A percentile compares a stretch with the other conserved stretches of the same genome.
Evolutionary conservation across 2,888 invertebrate genomes (phyloP).

Genomic region (Tridacna gigas): DNA sequence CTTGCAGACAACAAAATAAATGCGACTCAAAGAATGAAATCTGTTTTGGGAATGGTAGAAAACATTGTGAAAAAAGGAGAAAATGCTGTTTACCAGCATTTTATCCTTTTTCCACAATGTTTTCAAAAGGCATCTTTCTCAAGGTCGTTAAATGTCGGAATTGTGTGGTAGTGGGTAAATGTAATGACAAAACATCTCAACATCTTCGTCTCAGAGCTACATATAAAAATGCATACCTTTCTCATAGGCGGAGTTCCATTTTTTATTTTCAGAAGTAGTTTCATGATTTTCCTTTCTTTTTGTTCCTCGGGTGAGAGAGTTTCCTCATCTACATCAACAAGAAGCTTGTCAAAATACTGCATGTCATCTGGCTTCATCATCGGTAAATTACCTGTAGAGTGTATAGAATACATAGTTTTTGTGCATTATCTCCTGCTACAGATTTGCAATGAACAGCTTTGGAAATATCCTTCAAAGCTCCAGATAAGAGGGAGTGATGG

Average conservation of each 20-base stretch:
- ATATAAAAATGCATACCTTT: slow-evolving; percentile 87
- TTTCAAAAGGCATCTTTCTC: neutral
- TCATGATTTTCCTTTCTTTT: slow-evolving; percentile 99
- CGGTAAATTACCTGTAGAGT: slow-evolving; percentile 91
- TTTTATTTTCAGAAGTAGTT: slow-evolving; percentile 98
- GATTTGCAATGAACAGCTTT: too few relatives aligned
- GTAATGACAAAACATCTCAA: too few relatives aligned
- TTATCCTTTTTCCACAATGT: neutral
- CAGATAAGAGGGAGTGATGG: too few relatives aligned
- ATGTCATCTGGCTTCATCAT: slow-evolving; percentile 99
- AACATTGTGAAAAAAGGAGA: neutral
- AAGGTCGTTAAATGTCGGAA: neutral
- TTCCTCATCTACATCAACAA: slow-evolving; percentile 99
- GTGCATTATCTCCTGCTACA: too few relatives aligned
- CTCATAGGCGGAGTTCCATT: slow-evolving; percentile 99
- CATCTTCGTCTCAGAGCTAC: too few relatives aligned
- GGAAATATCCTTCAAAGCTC: too few relatives aligned
- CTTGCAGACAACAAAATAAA: too few relatives aligned
- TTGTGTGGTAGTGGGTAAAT: too few relatives aligned
- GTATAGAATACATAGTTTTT: too few relatives aligned
- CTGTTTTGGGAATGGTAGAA: too few relatives aligned
- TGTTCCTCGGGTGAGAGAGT: slow-evolving; percentile 97
- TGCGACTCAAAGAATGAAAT: too few relatives aligned
- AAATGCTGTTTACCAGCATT: neutral
- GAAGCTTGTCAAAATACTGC: slow-evolving; percentile 99